Percentiles rank a stretch among this genome's conserved stretches.
Conservation (phyloP, 2,888 invertebrate genomes). For the Caradrina clavipalpis region DNA sequence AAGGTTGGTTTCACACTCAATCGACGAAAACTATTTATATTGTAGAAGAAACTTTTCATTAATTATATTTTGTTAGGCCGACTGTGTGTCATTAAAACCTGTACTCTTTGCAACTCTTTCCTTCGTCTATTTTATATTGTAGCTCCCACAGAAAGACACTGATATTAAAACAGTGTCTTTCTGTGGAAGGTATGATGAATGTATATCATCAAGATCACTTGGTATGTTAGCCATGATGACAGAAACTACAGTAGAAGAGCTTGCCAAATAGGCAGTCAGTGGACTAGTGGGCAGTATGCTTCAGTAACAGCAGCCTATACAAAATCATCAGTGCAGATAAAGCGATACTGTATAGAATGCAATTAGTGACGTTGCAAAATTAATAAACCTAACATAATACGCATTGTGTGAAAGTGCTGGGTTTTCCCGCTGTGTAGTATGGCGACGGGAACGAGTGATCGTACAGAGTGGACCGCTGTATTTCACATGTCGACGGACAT, state of each 20-base stretch:
- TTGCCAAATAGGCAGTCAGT: not conserved
- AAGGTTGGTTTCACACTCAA: slow-evolving; percentile 22
- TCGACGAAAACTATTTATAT: not conserved
- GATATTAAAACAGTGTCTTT: too few relatives aligned
- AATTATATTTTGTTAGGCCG: not conserved
- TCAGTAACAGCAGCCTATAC: slow-evolving; percentile 12
- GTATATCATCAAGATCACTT: not conserved
- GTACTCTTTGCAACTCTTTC: not conserved
- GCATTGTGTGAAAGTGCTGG: slow-evolving; percentile 26
- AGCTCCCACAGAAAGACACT: not conserved
- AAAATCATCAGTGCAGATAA: slow-evolving; percentile 27
- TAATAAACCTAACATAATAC: slow-evolving; percentile 25
- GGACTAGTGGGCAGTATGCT: too few relatives aligned
- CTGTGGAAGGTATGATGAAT: too few relatives aligned
- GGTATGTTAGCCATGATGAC: not conserved
- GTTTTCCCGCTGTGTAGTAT: slow-evolving; percentile 17
- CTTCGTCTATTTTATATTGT: not conserved
- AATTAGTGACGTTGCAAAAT: slow-evolving; percentile 24
- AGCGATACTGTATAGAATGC: slow-evolving; percentile 11
- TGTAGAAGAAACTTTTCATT: not conserved
- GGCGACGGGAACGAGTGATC: not conserved
- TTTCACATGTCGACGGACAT: not conserved
- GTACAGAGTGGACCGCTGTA: not conserved
- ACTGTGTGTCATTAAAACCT: not conserved
- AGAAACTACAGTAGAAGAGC: not conserved